These are phyloP conservation scores for Phyllostomus hastatus DNA, from an alignment of 2,113 vertebrate species.

Conservation along the genomic window DNA sequence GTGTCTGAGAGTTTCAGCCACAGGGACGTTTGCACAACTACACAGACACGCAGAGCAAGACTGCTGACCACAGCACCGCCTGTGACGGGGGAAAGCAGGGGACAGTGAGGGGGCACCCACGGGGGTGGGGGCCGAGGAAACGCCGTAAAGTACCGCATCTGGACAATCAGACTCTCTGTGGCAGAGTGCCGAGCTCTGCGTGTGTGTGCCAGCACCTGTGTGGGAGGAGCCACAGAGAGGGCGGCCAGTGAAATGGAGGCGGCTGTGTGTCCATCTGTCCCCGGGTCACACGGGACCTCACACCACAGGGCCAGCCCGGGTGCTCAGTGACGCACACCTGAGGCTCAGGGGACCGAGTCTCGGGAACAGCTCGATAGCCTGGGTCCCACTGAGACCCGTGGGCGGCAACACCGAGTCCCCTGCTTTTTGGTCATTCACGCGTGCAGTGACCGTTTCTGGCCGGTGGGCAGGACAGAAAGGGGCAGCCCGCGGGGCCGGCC, in stretches of 20 bases:
- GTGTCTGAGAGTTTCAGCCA: neutral
- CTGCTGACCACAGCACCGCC: neutral
- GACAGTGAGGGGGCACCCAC: neutral
- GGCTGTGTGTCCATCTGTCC: neutral
- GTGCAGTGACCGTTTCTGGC: too few relatives aligned
- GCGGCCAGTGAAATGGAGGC: too few relatives aligned
- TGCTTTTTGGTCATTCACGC: too few relatives aligned
- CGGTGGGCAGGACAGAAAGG: too few relatives aligned
- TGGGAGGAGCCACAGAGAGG: too few relatives aligned
- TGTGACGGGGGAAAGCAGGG: neutral
- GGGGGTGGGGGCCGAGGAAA: neutral
- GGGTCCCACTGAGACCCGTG: neutral
- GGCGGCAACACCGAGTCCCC: too few relatives aligned
- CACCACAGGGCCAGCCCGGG: too few relatives aligned
- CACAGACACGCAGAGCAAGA: neutral
- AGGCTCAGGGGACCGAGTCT: neutral
- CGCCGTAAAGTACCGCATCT: neutral
- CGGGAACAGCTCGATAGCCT: neutral
- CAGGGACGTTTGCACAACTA: neutral
- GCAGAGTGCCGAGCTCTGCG: too few relatives aligned
- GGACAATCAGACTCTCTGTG: neutral
- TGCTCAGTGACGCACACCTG: too few relatives aligned
- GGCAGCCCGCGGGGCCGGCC: too few relatives aligned
- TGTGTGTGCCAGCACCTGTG: too few relatives aligned
- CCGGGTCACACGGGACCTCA: neutral